Evolutionary conservation across 2,113 vertebrate species (phyloP).

Genomic region (Pelobates fuscus): DNA sequence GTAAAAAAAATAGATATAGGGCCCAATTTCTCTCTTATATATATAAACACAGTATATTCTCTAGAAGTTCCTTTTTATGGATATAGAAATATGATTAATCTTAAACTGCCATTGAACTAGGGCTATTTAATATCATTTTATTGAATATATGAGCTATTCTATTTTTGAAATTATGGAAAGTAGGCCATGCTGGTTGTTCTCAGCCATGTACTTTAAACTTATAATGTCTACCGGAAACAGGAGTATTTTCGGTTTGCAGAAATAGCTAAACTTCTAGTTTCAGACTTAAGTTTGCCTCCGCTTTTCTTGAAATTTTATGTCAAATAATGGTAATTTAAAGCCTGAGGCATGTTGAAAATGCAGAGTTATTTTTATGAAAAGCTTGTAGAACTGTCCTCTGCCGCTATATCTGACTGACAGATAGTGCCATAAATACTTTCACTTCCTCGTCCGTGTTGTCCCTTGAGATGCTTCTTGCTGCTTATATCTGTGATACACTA

Average conservation of each 20-base stretch:
- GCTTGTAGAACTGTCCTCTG: slow-evolving; percentile 39
- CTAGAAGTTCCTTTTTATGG: too few relatives aligned
- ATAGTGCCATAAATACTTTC: slow-evolving; percentile 47
- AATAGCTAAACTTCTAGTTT: slow-evolving; percentile 4
- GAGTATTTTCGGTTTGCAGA: not conserved
- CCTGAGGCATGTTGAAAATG: slow-evolving; percentile 37
- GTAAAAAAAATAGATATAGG: too few relatives aligned
- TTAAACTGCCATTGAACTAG: too few relatives aligned
- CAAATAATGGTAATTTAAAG: slow-evolving; percentile 47
- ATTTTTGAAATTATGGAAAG: too few relatives aligned
- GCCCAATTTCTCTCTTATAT: too few relatives aligned
- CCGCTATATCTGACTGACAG: slow-evolving; percentile 43
- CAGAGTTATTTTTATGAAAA: slow-evolving; percentile 39
- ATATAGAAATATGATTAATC: too few relatives aligned
- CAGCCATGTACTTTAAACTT: too few relatives aligned
- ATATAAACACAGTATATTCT: too few relatives aligned
- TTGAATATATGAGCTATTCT: too few relatives aligned
- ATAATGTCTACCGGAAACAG: not conserved
- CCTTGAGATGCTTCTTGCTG: slow-evolving; percentile 27
- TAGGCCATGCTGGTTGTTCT: too few relatives aligned
- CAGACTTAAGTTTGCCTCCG: slow-evolving; percentile 15
- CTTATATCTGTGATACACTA: slow-evolving; percentile 45
- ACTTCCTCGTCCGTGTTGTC: slow-evolving; percentile 33
- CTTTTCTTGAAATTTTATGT: slow-evolving; percentile 29
- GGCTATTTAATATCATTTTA: too few relatives aligned